Conservation (phyloP, 2,113 vertebrate species). For the Scalopus aquaticus region DNA sequence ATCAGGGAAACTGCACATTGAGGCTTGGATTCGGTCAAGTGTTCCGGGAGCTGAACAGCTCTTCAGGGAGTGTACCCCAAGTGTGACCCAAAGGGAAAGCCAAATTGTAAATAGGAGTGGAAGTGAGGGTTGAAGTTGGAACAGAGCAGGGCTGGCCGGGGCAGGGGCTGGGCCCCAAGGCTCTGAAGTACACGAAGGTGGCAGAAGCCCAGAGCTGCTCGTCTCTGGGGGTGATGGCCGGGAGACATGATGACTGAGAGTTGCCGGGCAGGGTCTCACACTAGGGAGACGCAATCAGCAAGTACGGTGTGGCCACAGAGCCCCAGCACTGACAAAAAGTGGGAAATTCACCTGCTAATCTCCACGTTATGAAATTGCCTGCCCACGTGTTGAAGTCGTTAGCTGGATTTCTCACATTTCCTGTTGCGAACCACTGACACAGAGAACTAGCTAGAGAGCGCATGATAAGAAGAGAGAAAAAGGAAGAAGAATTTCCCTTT, state of each 20-base stretch:
- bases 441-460: not conserved
- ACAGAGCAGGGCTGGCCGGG: not conserved
- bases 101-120: not conserved
- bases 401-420: not conserved
- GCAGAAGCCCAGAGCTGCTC: not conserved
- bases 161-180: not conserved
- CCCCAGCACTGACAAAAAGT: not conserved
- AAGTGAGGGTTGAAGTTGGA: not conserved
- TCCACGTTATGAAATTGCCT: not conserved
- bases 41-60: not conserved
- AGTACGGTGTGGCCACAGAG: no score
- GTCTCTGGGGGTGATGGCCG: accelerated
- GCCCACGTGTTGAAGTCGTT: not conserved
- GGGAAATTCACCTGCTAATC: not conserved
- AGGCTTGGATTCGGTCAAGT: no score
- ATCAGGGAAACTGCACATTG: not conserved
- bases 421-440: not conserved
- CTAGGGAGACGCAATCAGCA: not conserved
- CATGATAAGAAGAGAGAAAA: not conserved
- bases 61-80: accelerated
- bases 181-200: not conserved
- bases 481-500: not conserved
- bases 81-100: not conserved
- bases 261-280: not conserved
- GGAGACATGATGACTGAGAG: not conserved